Conservation (phyloP, 2,797 vertebrate genomes). For the Ctenosaura bakeri region DNA sequence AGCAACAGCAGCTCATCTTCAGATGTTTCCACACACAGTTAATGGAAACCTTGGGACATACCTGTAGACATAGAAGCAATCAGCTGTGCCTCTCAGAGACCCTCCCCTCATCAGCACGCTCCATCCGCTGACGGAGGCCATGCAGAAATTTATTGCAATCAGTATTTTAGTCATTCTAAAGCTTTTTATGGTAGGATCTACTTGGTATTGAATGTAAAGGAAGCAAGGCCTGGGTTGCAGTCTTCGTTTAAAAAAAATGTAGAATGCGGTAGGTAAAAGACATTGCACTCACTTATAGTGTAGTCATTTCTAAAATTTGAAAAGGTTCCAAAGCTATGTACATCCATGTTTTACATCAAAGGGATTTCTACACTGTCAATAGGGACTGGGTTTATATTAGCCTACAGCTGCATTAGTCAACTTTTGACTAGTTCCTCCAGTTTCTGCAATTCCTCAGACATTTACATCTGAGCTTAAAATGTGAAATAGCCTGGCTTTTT, state of each 20-base stretch:
- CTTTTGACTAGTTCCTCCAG: slow-evolving; percentile 39
- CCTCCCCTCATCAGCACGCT: slow-evolving; percentile 73
- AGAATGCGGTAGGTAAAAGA: slow-evolving; percentile 74
- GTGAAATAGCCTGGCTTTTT: slow-evolving; percentile 9
- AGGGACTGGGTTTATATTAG: slow-evolving; percentile 54
- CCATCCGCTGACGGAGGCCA: slow-evolving; percentile 78
- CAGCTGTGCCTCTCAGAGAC: slow-evolving; percentile 82
- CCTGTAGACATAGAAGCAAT: slow-evolving; percentile 76
- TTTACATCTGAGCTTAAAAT: slow-evolving; percentile 27
- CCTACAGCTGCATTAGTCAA: slow-evolving; percentile 21
- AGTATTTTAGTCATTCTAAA: slow-evolving; percentile 84
- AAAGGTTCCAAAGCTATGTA: slow-evolving; percentile 58
- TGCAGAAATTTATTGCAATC: slow-evolving; percentile 84
- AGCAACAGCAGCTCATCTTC: slow-evolving; percentile 99
- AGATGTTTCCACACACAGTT: slow-evolving; percentile 97
- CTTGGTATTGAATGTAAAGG: slow-evolving; percentile 84
- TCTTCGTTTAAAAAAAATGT: slow-evolving; percentile 63
- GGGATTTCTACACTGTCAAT: slow-evolving; percentile 54
- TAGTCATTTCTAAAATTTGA: slow-evolving; percentile 67
- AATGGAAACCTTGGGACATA: slow-evolving; percentile 78
- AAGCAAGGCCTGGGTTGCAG: slow-evolving; percentile 80
- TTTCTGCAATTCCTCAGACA: slow-evolving; percentile 49
- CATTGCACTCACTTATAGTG: slow-evolving; percentile 71
- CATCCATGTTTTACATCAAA: slow-evolving; percentile 52
- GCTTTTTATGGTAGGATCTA: slow-evolving; percentile 82